phyloP scores from a whole-genome alignment of 2,888 invertebrate species.

The Camptogramma bilineatum region DNA sequence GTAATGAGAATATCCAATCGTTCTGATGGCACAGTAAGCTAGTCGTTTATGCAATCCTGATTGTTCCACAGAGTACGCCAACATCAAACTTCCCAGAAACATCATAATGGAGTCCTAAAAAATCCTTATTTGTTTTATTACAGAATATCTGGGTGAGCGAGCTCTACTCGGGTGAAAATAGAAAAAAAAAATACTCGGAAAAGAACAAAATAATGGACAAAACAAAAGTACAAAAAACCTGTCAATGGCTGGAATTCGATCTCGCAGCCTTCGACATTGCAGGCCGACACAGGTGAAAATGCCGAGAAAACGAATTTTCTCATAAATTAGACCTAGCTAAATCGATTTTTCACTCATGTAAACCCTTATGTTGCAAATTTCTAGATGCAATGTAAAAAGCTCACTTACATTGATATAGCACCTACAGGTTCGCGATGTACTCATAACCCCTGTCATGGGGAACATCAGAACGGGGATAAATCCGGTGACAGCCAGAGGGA shows the following conservation, averaged over 20 bases:
- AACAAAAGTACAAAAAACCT: too few species aligned
- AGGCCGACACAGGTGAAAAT: too few species aligned
- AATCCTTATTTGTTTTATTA: not conserved
- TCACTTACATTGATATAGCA: constrained; percentile 86
- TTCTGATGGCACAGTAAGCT: constrained; percentile 66
- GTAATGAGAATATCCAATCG: constrained; percentile 69
- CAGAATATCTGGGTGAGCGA: too few species aligned
- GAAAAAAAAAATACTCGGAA: too few species aligned
- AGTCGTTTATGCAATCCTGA: constrained; percentile 69
- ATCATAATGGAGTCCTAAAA: constrained; percentile 68
- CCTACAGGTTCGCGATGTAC: constrained; percentile 50
- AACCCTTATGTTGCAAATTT: too few species aligned
- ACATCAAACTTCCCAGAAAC: constrained; percentile 70
- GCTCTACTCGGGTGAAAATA: too few species aligned
- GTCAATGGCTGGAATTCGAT: too few species aligned
- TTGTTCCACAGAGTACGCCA: constrained; percentile 72
- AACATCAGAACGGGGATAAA: constrained; percentile 91
- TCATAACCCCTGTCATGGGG: constrained; percentile 87
- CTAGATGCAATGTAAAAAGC: not conserved
- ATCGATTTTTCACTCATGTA: too few species aligned
- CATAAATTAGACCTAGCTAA: not conserved
- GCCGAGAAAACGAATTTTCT: too few species aligned
- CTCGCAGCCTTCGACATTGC: too few species aligned
- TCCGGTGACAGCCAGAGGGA: constrained; percentile 92
- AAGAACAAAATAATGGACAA: too few species aligned